Evolutionary conservation across 1,140 invertebrate species (phyloP).

Genomic region (Augochlora pura): DNA sequence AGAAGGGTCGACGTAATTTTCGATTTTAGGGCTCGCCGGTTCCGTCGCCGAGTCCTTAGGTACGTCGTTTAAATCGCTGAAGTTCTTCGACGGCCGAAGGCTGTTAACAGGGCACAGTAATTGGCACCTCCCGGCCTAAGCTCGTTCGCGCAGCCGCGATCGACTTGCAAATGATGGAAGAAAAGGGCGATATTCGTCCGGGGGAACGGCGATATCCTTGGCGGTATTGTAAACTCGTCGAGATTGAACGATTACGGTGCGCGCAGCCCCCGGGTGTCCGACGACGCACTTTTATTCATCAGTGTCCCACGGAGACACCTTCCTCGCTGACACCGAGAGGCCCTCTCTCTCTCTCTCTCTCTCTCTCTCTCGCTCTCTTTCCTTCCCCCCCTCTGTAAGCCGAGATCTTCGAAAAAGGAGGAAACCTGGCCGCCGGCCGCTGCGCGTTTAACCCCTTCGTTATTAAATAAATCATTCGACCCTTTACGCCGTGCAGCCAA

Average conservation of each 20-base stretch:
- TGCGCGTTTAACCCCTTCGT: conserved; percentile 54
- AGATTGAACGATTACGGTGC: conserved; percentile 63
- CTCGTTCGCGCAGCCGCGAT: conserved; percentile 28
- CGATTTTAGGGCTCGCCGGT: too few species aligned
- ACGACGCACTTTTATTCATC: conserved; percentile 52
- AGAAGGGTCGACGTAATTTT: too few species aligned
- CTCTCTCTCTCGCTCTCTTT: too few species aligned
- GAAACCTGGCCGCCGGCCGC: neutral
- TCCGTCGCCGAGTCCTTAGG: too few species aligned
- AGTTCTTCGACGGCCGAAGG: too few species aligned
- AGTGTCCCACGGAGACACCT: conserved; percentile 41
- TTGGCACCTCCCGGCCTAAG: neutral
- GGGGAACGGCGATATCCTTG: conserved; percentile 42
- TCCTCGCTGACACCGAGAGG: conserved; percentile 57
- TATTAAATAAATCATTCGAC: conserved; percentile 62
- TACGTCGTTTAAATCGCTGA: too few species aligned
- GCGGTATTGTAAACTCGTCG: conserved; percentile 64
- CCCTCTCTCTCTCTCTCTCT: conserved; percentile 25
- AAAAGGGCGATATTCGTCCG: conserved; percentile 7
- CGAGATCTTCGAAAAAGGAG: conserved; percentile 45
- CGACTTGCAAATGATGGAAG: conserved; percentile 57
- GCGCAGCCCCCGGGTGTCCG: conserved; percentile 8
- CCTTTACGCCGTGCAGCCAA: conserved; percentile 45
- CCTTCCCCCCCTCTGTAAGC: too few species aligned
- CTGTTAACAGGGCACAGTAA: too few species aligned